Base-by-base conservation (phyloP, 2,888 invertebrate species). In the Campoplex nolae region DNA sequence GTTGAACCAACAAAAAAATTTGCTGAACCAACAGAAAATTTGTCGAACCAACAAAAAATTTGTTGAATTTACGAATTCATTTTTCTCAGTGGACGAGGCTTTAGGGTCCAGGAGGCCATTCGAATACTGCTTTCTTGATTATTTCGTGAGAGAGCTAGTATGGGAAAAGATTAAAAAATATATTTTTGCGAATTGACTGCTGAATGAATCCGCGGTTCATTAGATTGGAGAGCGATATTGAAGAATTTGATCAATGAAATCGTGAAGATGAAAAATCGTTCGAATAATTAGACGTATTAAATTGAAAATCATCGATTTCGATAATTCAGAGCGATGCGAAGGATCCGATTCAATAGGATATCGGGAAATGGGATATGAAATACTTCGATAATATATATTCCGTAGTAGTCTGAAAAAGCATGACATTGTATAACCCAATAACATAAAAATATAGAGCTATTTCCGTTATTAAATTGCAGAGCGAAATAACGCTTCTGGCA, bases 401-500 rank as follows among this genome's bases (percentile, higher is more conserved):
- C 6, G 32, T 23, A 62, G 2, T 32, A 9, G 62, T 32, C 1
- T 32, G 32, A 2, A 62, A 62, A 62, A 32, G 42, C 32, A 32
- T 62, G 32, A 62, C 16, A 16, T n/a, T 16, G 16, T 58, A 58
- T 58, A 28, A 58, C 13, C 13, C 32, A 62, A 32, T 32, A 23
- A 9, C n/a, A 16, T 23, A 42, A 42, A 68, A n/a, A 23, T 42
- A 23, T 42, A n/a, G 38, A 42, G 42, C 68, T 32, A 73, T 54
- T 73, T 73, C 35, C 73, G 48, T 73, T 73, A 71, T 80, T 71
- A 48, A 42, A 58, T 45, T 13, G 48, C 51, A 62, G 35, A 51
- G 68, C 28, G 68, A 54, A 78, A 82, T 18, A 58, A 65, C 45
- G 78, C 65, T 65, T 76, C 45, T 65, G 51, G 42, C 76, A 74